These are phyloP conservation scores for Saxidomus purpurata DNA, from an alignment of 1,140 invertebrate species.

Conservation along the genomic window DNA sequence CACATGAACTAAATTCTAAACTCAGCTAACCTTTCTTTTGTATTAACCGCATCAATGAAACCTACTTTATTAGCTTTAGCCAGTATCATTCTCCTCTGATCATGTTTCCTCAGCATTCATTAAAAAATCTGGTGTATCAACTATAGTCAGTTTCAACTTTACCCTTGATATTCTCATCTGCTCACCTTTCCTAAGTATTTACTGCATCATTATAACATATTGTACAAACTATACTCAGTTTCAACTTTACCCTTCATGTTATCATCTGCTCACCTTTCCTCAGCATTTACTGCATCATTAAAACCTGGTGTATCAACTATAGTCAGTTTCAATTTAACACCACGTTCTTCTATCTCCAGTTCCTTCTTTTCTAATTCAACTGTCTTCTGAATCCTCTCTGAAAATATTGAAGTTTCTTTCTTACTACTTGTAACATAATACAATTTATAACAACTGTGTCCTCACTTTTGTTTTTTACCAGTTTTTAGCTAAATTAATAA, in stretches of 20 bases:
- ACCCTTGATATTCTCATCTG: no score
- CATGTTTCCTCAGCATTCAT: no score
- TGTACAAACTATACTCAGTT: background rate
- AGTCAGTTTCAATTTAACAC: conserved; percentile 84
- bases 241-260: no score
- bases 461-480: no score
- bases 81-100: no score
- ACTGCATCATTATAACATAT: no score
- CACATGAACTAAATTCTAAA: no score
- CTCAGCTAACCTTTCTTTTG: conserved; percentile 86
- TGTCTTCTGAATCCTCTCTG: conserved; percentile 84
- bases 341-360: conserved; percentile 85
- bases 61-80: conserved; percentile 72
- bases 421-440: no score
- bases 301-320: conserved; percentile 86
- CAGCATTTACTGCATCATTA: conserved; percentile 86
- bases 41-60: conserved; percentile 86
- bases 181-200: no score
- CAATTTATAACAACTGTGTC: no score
- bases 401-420: no score
- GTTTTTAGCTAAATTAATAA: no score
- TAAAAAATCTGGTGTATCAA: conserved; percentile 78
- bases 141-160: conserved; percentile 84
- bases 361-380: conserved; percentile 84
- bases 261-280: conserved; percentile 85